phyloP scores from a whole-genome alignment of 1,140 invertebrate species.

The Drosophila bocki region DNA sequence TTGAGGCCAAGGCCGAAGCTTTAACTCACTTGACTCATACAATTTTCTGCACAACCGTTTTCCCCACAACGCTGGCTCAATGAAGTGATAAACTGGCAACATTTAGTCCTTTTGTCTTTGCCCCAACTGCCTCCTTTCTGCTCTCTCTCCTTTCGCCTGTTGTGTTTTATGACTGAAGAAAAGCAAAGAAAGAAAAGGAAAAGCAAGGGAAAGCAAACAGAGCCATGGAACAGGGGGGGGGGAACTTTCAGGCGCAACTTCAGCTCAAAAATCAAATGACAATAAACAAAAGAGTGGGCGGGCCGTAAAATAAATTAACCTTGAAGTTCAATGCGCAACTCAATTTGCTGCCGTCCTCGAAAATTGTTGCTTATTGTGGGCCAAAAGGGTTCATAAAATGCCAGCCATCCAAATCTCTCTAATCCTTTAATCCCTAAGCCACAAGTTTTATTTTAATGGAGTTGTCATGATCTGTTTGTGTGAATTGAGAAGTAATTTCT shows the following conservation, averaged over 20 bases:
- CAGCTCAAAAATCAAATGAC: slow-evolving; percentile 68
- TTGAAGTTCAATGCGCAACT: slow-evolving; percentile 69
- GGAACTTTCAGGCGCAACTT: slow-evolving; percentile 23
- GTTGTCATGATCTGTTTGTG: not conserved
- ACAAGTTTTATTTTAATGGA: slow-evolving; percentile 7
- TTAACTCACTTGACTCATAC: slow-evolving; percentile 15
- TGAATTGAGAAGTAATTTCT: not conserved
- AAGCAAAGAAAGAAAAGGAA: not conserved
- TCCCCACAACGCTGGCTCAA: slow-evolving; percentile 36
- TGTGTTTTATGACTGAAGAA: slow-evolving; percentile 48
- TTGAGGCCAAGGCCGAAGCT: not conserved
- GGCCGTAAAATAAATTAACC: slow-evolving; percentile 72
- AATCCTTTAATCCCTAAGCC: slow-evolving; percentile 14
- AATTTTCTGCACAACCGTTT: slow-evolving; percentile 17
- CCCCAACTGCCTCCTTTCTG: not conserved
- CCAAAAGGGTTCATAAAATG: slow-evolving; percentile 16
- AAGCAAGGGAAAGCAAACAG: slow-evolving; percentile 13
- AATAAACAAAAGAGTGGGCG: slow-evolving; percentile 39
- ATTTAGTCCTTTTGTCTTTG: slow-evolving; percentile 54
- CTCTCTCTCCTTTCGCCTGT: not conserved
- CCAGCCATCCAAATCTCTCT: not conserved
- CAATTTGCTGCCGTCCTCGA: slow-evolving; percentile 32
- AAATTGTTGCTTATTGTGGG: slow-evolving; percentile 29
- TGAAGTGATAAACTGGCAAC: slow-evolving; percentile 73
- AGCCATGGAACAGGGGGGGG: not conserved